A percentile compares a stretch with the other conserved stretches of the same genome.
phyloP scores from a whole-genome alignment of 2,888 invertebrate species.

The Hartigia nigra region DNA sequence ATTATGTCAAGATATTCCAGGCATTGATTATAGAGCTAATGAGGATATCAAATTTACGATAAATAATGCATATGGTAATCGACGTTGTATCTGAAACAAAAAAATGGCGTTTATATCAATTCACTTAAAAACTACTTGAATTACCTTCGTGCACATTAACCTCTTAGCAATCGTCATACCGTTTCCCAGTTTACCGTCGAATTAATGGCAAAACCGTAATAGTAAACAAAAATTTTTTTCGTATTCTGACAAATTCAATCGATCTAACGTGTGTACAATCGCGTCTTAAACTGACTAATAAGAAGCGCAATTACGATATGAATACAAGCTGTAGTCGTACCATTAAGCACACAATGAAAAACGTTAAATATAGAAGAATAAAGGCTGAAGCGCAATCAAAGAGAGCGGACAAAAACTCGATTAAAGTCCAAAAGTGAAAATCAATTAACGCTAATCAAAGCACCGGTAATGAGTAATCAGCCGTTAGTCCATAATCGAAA shows the following conservation, averaged over 20 bases:
- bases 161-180: background rate
- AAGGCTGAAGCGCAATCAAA: background rate
- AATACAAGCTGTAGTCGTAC: background rate
- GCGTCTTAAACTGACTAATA: background rate
- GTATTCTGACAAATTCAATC: background rate
- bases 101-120: background rate
- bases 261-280: background rate
- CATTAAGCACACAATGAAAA: background rate
- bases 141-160: background rate
- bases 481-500: slow-evolving; percentile 40
- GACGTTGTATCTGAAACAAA: background rate
- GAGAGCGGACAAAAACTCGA: background rate
- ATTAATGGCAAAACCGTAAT: background rate
- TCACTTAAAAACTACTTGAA: background rate
- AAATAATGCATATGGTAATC: background rate
- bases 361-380: background rate
- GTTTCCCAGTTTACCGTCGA: background rate
- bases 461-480: slow-evolving; percentile 31
- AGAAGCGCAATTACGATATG: background rate
- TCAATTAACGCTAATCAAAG: slow-evolving; percentile 40
- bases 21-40: background rate
- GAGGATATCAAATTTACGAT: background rate
- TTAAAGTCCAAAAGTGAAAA: slow-evolving; percentile 32
- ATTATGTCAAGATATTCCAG: background rate
- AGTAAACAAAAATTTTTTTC: background rate